Evolutionary conservation across 2,797 vertebrate genomes (phyloP).

Genomic region (Danio albolineatus): DNA sequence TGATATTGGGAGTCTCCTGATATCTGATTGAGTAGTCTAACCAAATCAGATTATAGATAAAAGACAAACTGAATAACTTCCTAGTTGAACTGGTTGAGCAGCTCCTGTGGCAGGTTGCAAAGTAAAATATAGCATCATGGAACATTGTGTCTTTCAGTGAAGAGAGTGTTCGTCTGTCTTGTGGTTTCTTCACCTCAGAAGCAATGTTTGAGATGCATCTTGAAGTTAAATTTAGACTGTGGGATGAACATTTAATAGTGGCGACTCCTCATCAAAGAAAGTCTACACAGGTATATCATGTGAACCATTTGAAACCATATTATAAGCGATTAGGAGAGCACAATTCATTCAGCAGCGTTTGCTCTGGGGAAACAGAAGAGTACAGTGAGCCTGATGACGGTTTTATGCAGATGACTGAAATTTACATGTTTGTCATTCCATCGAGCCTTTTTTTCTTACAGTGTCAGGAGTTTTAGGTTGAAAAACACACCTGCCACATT

Average conservation of each 20-base stretch:
- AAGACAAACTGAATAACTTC: too few species aligned
- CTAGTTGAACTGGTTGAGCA: too few species aligned
- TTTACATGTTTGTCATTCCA: not conserved
- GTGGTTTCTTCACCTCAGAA: not conserved
- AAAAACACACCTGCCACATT: not conserved
- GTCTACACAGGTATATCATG: not conserved
- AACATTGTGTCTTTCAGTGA: not conserved
- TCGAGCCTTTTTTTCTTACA: slow-evolving; percentile 25
- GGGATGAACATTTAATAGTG: not conserved
- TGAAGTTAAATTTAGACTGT: not conserved
- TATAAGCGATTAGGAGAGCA: not conserved
- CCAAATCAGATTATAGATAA: too few species aligned
- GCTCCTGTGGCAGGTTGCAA: too few species aligned
- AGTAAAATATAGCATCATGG: not conserved
- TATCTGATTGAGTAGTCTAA: too few species aligned
- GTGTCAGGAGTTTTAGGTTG: slow-evolving; percentile 25
- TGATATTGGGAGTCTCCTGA: too few species aligned
- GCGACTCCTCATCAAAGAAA: not conserved
- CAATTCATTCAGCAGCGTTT: not conserved
- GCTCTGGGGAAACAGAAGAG: not conserved
- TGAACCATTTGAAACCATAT: not conserved
- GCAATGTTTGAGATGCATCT: not conserved
- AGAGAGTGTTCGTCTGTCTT: not conserved
- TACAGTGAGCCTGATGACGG: not conserved
- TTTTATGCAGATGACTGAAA: not conserved